Conservation (phyloP, 2,888 invertebrate species). For the Therioaphis trifolii region DNA sequence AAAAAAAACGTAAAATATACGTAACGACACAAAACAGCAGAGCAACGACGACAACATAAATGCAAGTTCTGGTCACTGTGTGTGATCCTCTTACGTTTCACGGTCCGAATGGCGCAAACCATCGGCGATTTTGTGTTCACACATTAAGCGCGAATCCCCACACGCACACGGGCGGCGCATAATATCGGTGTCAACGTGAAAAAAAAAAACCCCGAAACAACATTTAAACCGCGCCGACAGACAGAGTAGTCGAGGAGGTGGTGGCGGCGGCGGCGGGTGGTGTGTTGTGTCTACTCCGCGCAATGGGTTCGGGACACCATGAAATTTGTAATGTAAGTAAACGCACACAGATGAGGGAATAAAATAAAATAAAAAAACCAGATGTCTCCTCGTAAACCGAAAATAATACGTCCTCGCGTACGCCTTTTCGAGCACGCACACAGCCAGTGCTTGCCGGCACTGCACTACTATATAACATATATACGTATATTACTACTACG, state of each 20-base stretch:
- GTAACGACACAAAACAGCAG: background rate
- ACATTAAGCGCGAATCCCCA: constrained; percentile 47
- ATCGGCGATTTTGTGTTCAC: constrained; percentile 54
- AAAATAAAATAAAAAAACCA: constrained; percentile 34
- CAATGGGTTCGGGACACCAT: constrained; percentile 60
- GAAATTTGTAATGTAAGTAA: constrained; percentile 39
- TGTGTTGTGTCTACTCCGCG: background rate
- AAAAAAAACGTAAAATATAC: background rate
- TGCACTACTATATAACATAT: too few relatives aligned
- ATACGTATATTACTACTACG: background rate
- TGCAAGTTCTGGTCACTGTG: constrained; percentile 40
- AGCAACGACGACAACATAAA: background rate
- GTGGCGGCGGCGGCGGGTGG: background rate
- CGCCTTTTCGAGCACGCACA: constrained; percentile 38
- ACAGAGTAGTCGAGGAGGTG: too few relatives aligned
- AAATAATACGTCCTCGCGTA: constrained; percentile 36
- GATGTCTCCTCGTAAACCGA: constrained; percentile 55
- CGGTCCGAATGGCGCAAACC: constrained; percentile 46
- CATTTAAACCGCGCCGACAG: constrained; percentile 2
- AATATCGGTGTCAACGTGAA: constrained; percentile 17
- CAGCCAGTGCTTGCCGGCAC: background rate
- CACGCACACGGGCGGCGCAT: constrained; percentile 8
- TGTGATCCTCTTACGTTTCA: constrained; percentile 59
- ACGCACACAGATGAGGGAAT: constrained; percentile 1
- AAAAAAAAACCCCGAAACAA: constrained; percentile 14